Base-by-base conservation (phyloP, 2,797 vertebrate species). In the Mionectes olivaceus region DNA sequence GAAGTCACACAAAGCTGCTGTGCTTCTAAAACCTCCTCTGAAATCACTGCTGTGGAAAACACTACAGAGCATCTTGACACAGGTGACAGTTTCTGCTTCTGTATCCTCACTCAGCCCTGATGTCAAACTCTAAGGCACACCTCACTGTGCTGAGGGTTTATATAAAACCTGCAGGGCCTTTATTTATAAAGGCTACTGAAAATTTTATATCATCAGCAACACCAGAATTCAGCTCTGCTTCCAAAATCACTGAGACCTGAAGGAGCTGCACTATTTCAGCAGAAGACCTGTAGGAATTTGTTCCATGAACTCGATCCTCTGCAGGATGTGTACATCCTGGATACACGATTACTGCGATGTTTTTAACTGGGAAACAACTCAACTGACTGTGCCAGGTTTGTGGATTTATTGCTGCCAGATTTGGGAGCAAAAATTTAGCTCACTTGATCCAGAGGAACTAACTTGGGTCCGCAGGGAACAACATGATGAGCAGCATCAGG, bases 391-490 rank as follows among this genome's bases (percentile, higher is more conserved):
- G 61, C 83, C 80, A 90, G 83, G 35, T 33, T 60, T 52, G 13
- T 75, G 70, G 57, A 82, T 86, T 50, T 39, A 53, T 9, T 77
- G 32, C 53, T 86, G 90, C 44, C 69, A 83, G 53, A 33, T 55
- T 53, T 68, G n/a, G 65, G 57, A 81, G 63, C 53, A 81, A 65
- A 81, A 92, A 83, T 83, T 49, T 83, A 82, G 44, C 19, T 77
- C 2, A 0, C n/a, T 37, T 19, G 46, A 64, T 59, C 22, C 63
- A 67, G 32, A 67, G 68, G 5, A 91, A 47, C 43, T 56, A 85
- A 74, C 68, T 68, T 87, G 11, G 35, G 27, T 76, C 59, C 73
- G 33, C 47, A 65, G 55, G 46, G 90, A 56, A 33, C 22, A 78
- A 65, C 28, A n/a, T 13, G 41, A 28, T 1, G 15, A 84, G n/a